Base-by-base conservation (phyloP, 2,113 vertebrate genomes). In the Periophthalmus modestus region DNA sequence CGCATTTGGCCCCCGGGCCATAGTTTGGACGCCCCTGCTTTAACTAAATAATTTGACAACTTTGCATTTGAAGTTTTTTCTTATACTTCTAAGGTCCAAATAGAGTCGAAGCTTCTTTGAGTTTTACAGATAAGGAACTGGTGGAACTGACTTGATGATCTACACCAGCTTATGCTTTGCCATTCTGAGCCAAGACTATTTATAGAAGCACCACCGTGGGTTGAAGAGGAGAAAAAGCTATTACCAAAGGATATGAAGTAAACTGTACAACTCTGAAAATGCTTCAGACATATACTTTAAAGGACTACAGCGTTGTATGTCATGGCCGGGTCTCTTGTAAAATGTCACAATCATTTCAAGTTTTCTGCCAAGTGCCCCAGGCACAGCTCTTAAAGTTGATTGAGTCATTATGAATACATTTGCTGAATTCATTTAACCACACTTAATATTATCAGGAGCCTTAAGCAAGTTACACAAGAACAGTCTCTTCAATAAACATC, bases 121-220 rank as follows among this genome's bases (percentile, higher is more conserved):
- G 57, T 65, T 21, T n/a, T 63, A 73, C 68, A 72, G 57, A n/a
- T 43, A 65, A 75, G 66, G 28, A 69, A 55, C 52, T 46, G 47
- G 15, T 79, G 74, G 66, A 65, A 69, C 62, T 65, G 66, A 79
- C 65, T 81, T 55, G 66, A 80, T 85, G 73, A 59, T 75, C 75
- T 69, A 62, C 59, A 77, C 77, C 23, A 55, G 73, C 15, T 81
- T 66, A 58, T 50, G 66, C 63, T 7, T 72, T 69, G 79, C 74
- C 75, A 43, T 83, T 73, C 65, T 52, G 46, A 73, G 68, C 73
- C 68, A 69, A 67, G 79, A 65, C 79, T 86, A 87, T 80, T 87
- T 87, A 81, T 62, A 82, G 82, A 82, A 83, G 73, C 55, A n/a
- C 75, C 75, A 75, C 73, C 52, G 50, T 48, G 66, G 46, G 63